Conservation (phyloP, 2,113 vertebrate genomes). For the Tamias sibiricus region DNA sequence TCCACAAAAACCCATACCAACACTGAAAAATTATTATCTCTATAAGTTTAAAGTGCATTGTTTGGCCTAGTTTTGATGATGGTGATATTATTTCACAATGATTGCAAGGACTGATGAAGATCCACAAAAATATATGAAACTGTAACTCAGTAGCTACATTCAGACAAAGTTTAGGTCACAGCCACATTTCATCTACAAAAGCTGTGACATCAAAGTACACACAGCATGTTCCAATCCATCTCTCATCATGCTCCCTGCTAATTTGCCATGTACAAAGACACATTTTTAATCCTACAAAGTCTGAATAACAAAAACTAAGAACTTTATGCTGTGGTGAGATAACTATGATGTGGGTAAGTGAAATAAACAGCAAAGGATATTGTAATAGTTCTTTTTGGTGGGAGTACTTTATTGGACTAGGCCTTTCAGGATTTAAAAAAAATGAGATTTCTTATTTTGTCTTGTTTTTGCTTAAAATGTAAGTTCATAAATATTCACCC, state of each 20-base stretch:
- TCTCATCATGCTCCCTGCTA: background rate
- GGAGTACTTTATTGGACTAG: background rate
- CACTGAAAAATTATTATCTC: background rate
- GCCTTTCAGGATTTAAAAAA: background rate
- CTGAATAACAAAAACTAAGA: background rate
- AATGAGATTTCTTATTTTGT: slow-evolving; percentile 24
- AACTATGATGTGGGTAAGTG: background rate
- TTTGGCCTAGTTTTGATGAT: background rate
- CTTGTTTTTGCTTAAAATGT: background rate
- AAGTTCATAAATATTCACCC: slow-evolving; percentile 24
- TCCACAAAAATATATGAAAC: background rate
- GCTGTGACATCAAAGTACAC: background rate
- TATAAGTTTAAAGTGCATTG: background rate
- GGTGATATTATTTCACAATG: slow-evolving; percentile 5
- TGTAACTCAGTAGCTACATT: background rate
- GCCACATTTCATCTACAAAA: background rate
- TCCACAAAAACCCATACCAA: background rate
- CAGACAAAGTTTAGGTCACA: background rate
- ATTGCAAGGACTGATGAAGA: background rate
- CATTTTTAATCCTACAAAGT: background rate
- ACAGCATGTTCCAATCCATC: background rate
- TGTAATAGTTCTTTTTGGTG: background rate
- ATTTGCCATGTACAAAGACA: background rate
- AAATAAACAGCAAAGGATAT: background rate
- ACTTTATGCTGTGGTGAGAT: background rate